Evolutionary conservation across 2,113 vertebrate genomes (phyloP).

Genomic region (Epinephelus fuscoguttatus): DNA sequence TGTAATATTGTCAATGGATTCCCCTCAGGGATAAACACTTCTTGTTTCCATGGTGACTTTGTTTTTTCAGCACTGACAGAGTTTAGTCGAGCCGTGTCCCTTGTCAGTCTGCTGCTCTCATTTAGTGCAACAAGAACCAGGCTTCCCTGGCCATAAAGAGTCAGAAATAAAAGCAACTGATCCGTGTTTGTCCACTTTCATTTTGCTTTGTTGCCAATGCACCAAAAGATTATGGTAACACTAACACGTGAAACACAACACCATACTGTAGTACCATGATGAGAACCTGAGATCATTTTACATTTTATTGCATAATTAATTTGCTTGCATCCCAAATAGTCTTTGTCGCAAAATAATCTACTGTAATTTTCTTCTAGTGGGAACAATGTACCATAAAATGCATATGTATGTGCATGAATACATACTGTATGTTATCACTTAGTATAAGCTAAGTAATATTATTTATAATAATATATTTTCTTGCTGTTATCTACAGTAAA

Average conservation of each 20-base stretch:
- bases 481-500: not conserved
- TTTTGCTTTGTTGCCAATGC: not conserved
- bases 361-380: not conserved
- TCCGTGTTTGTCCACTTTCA: slow-evolving; percentile 10
- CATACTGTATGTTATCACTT: not conserved
- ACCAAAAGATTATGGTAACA: not conserved
- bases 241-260: slow-evolving; percentile 38
- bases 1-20: slow-evolving; percentile 26
- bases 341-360: not conserved
- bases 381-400: too few relatives aligned
- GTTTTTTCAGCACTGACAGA: slow-evolving; percentile 32
- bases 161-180: slow-evolving; percentile 8
- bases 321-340: not conserved
- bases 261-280: slow-evolving; percentile 17
- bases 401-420: not conserved
- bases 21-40: slow-evolving; percentile 15
- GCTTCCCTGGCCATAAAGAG: not conserved
- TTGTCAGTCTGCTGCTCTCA: not conserved
- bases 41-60: slow-evolving; percentile 55
- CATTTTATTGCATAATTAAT: slow-evolving; percentile 49
- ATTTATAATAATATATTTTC: not conserved
- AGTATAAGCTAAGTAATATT: not conserved
- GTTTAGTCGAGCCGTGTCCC: slow-evolving; percentile 1
- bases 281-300: slow-evolving; percentile 45
- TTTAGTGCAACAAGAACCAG: not conserved